Conservation (phyloP, 2,797 vertebrate species). For the Sebastes iracundus region DNA sequence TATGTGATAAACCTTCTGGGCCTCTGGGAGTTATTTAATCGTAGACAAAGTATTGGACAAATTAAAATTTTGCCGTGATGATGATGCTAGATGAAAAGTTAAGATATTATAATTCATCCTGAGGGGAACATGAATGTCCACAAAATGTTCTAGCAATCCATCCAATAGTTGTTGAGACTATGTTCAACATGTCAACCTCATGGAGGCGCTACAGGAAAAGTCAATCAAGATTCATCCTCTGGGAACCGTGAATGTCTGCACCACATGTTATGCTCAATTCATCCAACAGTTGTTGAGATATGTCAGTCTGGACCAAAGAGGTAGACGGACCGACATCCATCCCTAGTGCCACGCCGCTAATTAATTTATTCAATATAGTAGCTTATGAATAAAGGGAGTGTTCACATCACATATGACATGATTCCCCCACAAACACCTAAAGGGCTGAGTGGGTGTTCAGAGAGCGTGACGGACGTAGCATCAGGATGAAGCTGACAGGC, state of each 20-base stretch:
- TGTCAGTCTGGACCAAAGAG: background rate
- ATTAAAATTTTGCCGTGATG: too few species aligned
- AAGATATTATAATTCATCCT: too few species aligned
- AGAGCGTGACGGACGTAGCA: background rate
- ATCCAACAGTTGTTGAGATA: background rate
- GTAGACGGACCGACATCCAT: background rate
- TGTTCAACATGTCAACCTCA: background rate
- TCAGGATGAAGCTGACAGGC: slow-evolving; percentile 19
- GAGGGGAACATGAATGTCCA: too few species aligned
- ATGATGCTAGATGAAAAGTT: too few species aligned
- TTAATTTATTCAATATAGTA: background rate
- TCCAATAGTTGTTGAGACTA: background rate
- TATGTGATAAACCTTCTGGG: too few species aligned
- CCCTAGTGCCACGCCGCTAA: background rate
- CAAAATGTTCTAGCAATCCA: background rate
- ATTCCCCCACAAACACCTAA: background rate
- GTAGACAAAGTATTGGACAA: too few species aligned
- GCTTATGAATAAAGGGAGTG: background rate
- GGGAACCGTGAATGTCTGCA: background rate
- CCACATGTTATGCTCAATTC: too few species aligned
- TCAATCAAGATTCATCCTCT: background rate
- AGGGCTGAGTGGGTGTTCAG: slow-evolving; percentile 6
- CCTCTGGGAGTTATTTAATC: too few species aligned
- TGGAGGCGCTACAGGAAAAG: too few species aligned
- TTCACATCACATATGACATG: background rate